phyloP scores from a whole-genome alignment of 2,888 invertebrate genomes.

The Sinodicranocentrus sp. region DNA sequence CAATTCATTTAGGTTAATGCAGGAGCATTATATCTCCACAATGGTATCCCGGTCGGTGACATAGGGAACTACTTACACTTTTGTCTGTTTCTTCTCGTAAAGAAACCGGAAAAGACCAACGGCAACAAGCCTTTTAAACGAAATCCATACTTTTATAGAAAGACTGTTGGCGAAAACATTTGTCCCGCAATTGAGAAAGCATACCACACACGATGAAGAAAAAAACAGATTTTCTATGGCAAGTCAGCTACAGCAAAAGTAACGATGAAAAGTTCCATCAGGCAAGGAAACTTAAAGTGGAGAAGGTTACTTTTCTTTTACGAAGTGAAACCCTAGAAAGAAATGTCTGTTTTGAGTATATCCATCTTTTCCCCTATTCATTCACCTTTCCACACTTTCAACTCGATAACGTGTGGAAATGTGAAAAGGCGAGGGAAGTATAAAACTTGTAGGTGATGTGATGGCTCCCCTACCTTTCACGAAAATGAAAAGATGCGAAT shows the following conservation, averaged over 20 bases:
- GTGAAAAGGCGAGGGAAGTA: not conserved
- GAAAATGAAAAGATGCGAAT: slow-evolving; percentile 57
- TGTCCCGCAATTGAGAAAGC: too few species aligned
- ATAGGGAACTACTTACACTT: not conserved
- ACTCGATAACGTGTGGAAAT: not conserved
- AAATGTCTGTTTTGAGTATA: not conserved
- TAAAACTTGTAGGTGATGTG: slow-evolving; percentile 27
- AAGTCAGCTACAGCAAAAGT: not conserved
- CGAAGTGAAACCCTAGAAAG: not conserved
- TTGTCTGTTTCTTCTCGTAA: not conserved
- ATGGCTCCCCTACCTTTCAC: slow-evolving; percentile 54
- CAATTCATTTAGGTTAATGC: slow-evolving; percentile 36
- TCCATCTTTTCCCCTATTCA: slow-evolving; percentile 4
- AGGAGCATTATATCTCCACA: slow-evolving; percentile 6
- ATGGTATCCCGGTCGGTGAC: not conserved
- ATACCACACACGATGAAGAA: not conserved
- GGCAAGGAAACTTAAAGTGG: not conserved
- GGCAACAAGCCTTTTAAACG: too few species aligned
- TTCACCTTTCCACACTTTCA: slow-evolving; percentile 8
- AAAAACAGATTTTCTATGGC: too few species aligned
- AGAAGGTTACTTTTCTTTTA: not conserved
- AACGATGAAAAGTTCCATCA: slow-evolving; percentile 15
- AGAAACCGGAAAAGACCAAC: not conserved
- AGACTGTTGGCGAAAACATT: too few species aligned
- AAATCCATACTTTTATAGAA: too few species aligned